Evolutionary conservation across 2,888 invertebrate species (phyloP), one percentile per base, ranked within the genome.

Genomic region (Bedellia somnulentella): DNA sequence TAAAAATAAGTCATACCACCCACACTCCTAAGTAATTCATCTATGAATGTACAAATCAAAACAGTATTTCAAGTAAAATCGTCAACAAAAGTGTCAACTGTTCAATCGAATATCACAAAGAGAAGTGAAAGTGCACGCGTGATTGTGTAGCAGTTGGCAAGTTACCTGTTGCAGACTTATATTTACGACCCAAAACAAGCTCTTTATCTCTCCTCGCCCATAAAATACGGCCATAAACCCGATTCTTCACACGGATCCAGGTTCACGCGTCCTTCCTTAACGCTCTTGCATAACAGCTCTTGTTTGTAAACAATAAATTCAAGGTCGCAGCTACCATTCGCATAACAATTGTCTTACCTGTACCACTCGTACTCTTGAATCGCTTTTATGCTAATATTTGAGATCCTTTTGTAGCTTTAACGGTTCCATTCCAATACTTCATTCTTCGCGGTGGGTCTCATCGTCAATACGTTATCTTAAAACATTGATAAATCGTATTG

Each of bases 121-220:
- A n/a, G n/a, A n/a, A n/a, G n/a, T 55, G 71, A 73, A 63, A 71
- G 71, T 59, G 52, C 52, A 57, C 57, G 54, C 67, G 63, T 68
- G 66, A 66, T 60, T 60, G 58, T 55, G 52, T 58, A 63, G 63
- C 64, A 66, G 62, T 66, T 66, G 57, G 57, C 64, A 60, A 49
- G 44, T 53, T 75, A 75, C 75, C 75, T 73, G 75, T 75, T 75
- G 75, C 73, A 62, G 66, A n/a, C 55, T 11, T 63, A 68, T 71
- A 75, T 75, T 75, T 75, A 73, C 64, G 75, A 70, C 59, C 73
- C 68, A 70, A 70, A 75, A 75, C 75, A 75, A 68, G 55, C 71
- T 68, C 66, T 71, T 71, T 71, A 73, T 73, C 73, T 73, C 66
- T 47, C 50, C 47, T 52, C 59, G 59, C 57, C 62, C 64, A 68